phyloP scores from a whole-genome alignment of 1,140 invertebrate species.

The Galleria mellonella region DNA sequence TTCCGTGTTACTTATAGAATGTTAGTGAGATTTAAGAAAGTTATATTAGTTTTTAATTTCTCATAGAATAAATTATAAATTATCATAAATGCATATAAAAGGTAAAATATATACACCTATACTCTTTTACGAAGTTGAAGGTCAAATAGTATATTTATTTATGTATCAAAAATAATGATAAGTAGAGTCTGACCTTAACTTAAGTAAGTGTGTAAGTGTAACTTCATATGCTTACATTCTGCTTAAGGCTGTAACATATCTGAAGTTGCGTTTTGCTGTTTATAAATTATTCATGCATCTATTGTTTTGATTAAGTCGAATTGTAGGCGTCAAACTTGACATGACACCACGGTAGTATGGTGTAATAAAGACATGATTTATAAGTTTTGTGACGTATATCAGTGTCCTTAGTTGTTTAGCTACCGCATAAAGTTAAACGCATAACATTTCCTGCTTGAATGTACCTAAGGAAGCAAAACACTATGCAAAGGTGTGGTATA shows the following conservation, averaged over 20 bases:
- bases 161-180: too few species aligned
- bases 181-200: neutral
- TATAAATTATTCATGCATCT: slow-evolving; percentile 3
- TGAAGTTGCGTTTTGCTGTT: neutral
- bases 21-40: too few species aligned
- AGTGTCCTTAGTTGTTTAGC: slow-evolving; percentile 2
- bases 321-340: neutral
- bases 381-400: neutral
- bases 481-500: too few species aligned
- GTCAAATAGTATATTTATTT: too few species aligned
- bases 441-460: slow-evolving; percentile 1
- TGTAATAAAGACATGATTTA: slow-evolving; percentile 5
- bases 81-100: too few species aligned
- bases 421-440: neutral
- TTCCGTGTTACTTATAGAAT: too few species aligned
- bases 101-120: too few species aligned
- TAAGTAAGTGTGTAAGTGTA: slow-evolving; percentile 1
- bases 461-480: neutral
- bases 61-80: too few species aligned
- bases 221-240: neutral
- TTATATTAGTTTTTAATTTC: too few species aligned
- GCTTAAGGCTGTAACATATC: neutral
- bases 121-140: too few species aligned
- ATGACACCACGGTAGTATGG: slow-evolving; percentile 1
- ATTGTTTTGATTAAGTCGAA: slow-evolving; percentile 1